Evolutionary conservation across 2,113 vertebrate species (phyloP).

Genomic region (Girardinichthys multiradiatus): DNA sequence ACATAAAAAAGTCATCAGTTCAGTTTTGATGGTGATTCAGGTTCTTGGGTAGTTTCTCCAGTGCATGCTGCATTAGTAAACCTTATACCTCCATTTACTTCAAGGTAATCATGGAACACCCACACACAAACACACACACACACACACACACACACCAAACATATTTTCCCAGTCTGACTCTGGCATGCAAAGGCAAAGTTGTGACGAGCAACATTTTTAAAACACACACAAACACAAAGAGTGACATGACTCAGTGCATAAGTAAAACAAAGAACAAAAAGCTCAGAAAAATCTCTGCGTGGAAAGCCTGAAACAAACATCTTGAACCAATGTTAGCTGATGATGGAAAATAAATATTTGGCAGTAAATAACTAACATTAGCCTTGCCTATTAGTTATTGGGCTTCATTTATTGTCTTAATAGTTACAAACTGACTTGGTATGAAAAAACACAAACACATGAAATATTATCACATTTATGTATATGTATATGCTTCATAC

Average conservation of each 20-base stretch:
- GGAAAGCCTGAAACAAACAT: constrained; percentile 56
- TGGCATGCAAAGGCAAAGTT: constrained; percentile 30
- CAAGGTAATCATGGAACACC: constrained; percentile 45
- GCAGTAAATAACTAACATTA: constrained; percentile 51
- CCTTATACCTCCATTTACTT: constrained; percentile 49
- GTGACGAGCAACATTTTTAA: constrained; percentile 63
- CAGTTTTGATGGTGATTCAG: constrained; percentile 33
- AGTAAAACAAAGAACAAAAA: not conserved
- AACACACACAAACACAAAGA: constrained; percentile 37
- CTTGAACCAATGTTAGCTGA: constrained; percentile 48
- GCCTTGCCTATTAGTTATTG: constrained; percentile 41
- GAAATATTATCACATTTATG: constrained; percentile 21
- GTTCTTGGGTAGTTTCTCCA: constrained; percentile 48
- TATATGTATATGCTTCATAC: not conserved
- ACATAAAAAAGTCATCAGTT: constrained; percentile 48
- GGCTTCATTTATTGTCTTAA: constrained; percentile 41
- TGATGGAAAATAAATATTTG: constrained; percentile 60
- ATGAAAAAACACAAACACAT: constrained; percentile 42
- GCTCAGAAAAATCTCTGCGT: constrained; percentile 34
- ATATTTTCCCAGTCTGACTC: constrained; percentile 6
- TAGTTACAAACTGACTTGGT: constrained; percentile 30
- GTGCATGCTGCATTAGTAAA: constrained; percentile 36
- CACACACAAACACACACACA: not conserved
- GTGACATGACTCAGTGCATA: not conserved
- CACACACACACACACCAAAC: constrained; percentile 3